Evolutionary conservation across 2,888 invertebrate genomes (phyloP).

Genomic region (Halictus ligatus): DNA sequence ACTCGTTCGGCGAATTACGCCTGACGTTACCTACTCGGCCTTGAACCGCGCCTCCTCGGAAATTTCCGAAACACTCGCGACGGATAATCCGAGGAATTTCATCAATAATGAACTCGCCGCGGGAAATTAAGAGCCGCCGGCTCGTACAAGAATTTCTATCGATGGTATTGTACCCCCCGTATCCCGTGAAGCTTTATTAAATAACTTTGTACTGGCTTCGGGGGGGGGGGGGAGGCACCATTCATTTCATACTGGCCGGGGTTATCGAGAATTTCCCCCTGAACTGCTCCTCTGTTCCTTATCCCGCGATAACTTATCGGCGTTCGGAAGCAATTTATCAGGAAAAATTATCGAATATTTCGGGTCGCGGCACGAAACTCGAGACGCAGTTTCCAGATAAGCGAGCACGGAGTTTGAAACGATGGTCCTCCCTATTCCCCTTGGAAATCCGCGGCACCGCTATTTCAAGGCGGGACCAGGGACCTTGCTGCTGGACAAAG

Average conservation of each 20-base stretch:
- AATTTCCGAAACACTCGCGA: conserved; percentile 18
- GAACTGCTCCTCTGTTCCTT: neutral
- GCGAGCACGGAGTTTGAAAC: no score
- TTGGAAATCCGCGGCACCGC: no score
- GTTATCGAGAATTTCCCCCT: neutral
- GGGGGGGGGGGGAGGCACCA: no score
- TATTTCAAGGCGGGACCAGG: no score
- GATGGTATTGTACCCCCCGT: conserved; percentile 30
- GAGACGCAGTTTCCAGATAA: no score
- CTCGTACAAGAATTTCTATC: conserved; percentile 23
- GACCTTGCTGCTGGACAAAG: no score
- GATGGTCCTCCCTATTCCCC: no score
- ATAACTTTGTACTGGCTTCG: conserved; percentile 12
- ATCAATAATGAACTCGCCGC: conserved; percentile 44
- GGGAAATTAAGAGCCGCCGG: conserved; percentile 29
- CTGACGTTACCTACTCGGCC: no score
- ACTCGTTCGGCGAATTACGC: no score
- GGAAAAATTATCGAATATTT: neutral
- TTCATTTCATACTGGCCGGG: neutral
- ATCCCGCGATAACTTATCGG: neutral
- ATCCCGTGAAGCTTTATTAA: conserved; percentile 11
- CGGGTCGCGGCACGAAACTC: neutral
- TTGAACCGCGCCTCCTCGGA: neutral
- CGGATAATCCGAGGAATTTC: conserved; percentile 38
- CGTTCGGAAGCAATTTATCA: neutral